Conservation (phyloP, 2,113 vertebrate species). For the Tichodroma muraria region DNA sequence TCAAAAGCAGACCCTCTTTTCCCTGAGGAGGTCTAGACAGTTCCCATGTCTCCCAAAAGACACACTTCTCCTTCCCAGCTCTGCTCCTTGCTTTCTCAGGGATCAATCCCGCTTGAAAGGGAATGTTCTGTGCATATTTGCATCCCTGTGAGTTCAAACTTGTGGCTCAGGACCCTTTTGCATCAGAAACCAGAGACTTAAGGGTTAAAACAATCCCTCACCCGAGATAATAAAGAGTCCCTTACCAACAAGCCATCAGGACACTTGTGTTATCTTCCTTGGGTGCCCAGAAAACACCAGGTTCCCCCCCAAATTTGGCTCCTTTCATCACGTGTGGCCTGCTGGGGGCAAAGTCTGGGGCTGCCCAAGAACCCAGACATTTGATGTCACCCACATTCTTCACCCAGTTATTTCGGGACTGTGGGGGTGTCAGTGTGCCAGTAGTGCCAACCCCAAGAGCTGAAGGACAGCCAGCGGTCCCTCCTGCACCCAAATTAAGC, state of each 20-base stretch:
- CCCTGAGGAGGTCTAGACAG: background rate
- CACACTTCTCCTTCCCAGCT: background rate
- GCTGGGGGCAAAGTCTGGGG: background rate
- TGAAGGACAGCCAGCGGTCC: background rate
- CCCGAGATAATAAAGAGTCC: background rate
- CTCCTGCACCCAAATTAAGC: background rate
- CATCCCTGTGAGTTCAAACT: background rate
- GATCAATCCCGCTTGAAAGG: background rate
- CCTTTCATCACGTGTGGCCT: background rate
- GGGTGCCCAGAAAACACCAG: background rate
- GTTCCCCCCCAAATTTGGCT: rapidly evolving
- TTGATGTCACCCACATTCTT: background rate
- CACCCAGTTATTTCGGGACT: background rate
- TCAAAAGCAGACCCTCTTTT: background rate
- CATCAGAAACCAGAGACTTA: background rate
- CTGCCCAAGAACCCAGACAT: background rate
- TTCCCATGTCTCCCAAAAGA: background rate
- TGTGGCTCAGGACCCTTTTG: background rate
- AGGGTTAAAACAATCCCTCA: background rate
- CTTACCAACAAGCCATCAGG: background rate
- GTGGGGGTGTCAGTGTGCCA: background rate
- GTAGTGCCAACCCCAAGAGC: background rate
- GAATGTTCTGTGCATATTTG: background rate
- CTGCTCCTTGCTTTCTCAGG: background rate
- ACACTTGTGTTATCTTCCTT: background rate